Evolutionary conservation across 2,113 vertebrate genomes (phyloP), one percentile per base, ranked within the genome.

Genomic region (Oxyruncus cristatus): DNA sequence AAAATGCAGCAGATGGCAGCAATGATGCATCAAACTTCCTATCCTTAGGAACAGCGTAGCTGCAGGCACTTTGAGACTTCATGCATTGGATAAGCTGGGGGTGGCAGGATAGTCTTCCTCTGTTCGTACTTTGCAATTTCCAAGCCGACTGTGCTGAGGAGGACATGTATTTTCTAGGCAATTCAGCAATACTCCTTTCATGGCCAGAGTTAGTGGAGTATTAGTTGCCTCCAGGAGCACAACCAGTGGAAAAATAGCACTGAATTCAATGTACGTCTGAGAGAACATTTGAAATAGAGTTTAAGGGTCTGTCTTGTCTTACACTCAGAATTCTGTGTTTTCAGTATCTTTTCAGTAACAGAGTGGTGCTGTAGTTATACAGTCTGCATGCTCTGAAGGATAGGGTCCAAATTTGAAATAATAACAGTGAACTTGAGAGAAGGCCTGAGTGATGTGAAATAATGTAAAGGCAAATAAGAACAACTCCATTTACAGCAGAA

Each of bases 1-100:
- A 94, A 85, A 96, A 55, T 89, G 95, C 95, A 96, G 95, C 96
- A 97, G 96, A 96, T 97, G 95, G 96, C 95, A 96, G 95, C 95
- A 97, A 97, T 94, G 96, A 81, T 96, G 95, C 96, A 81, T 88
- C 85, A 92, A 76, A 58, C 72, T 95, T 85, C 82, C 81, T 66
- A 8, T 84, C 75, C 92, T 59, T 52, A 59, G 70, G 42, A 96
- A 12, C 82, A 62, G 7, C 50, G 7, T 79, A 42, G 79, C 91
- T 88, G 42, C 44, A 55, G 88, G 75, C 82, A 39, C 32, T 71
- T 47, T 11, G 33, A 66, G 26, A 28, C 66, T 87, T 91, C 61
- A 18, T 1, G 1, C 41, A 9, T 20, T 78, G 37, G 58, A 42
- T 80, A 16, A 80, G 8, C 1, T 32, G 26, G n/a, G 49, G 0